Evolutionary conservation across 2,888 invertebrate species (phyloP), one percentile per base, ranked within the genome.

Genomic region (Agrilus mali): DNA sequence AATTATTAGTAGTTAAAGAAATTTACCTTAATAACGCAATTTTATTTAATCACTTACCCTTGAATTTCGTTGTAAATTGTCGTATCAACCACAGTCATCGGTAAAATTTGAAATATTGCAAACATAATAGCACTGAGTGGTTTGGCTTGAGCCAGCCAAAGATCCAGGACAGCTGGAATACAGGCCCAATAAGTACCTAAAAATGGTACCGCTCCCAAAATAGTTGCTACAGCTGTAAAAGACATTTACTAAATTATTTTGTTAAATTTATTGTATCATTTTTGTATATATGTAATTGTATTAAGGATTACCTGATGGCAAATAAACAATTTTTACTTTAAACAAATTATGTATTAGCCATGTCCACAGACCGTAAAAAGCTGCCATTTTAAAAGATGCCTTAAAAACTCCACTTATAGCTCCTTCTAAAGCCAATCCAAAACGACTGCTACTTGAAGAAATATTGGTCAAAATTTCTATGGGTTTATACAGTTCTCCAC

Each of bases 341-440:
- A 97, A 96, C 10, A 97, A 70, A 51, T 89, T 92, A 66, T 98
- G 97, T 41, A 93, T 86, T 48, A 97, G 78, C 93, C 96, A 98
- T 0, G 97, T 97, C 81, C 96, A 98, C 50, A 97, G 73, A 0
- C 96, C 97, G 63, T 98, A 97, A 70, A 98, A 98, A 0, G 87
- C 73, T 1, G 94, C 89, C 80, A 97, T 89, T 71, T 97, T 98
- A 57, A 95, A 85, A 3, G 96, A 94, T 0, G 96, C 95, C 46
- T 88, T 80, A 63, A 98, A 89, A 12, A 98, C 97, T 54, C 93
- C 92, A 55, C 92, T 93, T 42, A 92, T 82, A 0, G 90, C 88
- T 47, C 82, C 86, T 57, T 90, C 89, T 20, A 92, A 70, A 0
- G 90, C 87, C 47, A 82, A 75, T 4, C 87, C 89, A 45, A 90